These are phyloP conservation scores for Entelurus aequoreus DNA, from an alignment of 2,113 vertebrate species.

Conservation along the genomic window DNA sequence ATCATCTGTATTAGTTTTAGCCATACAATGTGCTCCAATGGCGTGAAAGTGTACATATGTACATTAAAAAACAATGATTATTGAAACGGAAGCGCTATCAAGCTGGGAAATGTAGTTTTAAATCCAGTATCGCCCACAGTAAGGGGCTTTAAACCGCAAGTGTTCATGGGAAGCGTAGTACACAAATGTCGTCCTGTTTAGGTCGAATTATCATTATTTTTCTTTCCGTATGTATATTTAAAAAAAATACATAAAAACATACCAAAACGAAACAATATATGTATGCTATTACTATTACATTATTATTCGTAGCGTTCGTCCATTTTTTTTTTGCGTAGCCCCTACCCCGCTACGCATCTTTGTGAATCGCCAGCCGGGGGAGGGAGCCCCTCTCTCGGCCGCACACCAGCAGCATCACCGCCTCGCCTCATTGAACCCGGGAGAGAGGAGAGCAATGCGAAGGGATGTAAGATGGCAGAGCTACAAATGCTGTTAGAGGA, in stretches of 20 bases:
- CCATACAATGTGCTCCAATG: no score
- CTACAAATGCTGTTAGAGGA: constrained; percentile 99
- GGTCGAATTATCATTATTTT: no score
- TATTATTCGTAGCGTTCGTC: constrained; percentile 43
- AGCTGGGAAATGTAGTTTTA: constrained; percentile 63
- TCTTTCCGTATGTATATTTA: no score
- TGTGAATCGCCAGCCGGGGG: constrained; percentile 74
- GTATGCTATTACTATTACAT: neutral
- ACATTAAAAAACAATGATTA: constrained; percentile 25
- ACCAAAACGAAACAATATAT: no score
- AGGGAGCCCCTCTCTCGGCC: constrained; percentile 69
- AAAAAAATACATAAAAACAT: no score
- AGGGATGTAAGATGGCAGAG: constrained; percentile 99
- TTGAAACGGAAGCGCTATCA: constrained; percentile 31
- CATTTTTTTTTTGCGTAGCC: constrained; percentile 33
- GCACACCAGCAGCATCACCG: constrained; percentile 55
- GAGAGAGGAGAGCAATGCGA: constrained; percentile 75
- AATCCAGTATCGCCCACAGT: neutral
- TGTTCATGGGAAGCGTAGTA: constrained; percentile 51
- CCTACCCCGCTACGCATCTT: constrained; percentile 38
- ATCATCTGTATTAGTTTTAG: no score
- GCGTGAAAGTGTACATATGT: constrained; percentile 17
- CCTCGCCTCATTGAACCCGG: constrained; percentile 70
- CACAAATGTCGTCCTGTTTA: fast-evolving
- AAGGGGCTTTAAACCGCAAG: constrained; percentile 31